phyloP scores from a whole-genome alignment of 2,113 vertebrate genomes.

The Etheostoma spectabile region DNA sequence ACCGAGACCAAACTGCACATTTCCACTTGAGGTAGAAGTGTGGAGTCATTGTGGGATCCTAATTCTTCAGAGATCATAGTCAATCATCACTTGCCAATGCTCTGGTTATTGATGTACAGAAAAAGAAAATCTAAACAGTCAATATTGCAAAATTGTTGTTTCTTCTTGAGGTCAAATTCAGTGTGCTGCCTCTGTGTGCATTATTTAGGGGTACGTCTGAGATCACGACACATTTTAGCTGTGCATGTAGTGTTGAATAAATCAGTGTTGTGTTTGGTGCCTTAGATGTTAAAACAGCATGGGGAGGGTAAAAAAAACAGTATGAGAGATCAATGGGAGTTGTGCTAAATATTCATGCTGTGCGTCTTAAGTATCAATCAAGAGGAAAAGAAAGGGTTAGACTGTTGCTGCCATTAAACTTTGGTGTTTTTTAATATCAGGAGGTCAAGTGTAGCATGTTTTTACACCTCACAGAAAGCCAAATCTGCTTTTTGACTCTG shows the following conservation, averaged over 20 bases:
- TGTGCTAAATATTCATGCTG: conserved; percentile 4
- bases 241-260: conserved; percentile 56
- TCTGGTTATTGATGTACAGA: neutral
- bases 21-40: neutral
- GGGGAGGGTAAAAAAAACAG: neutral
- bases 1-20: conserved; percentile 1
- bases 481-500: conserved; percentile 11
- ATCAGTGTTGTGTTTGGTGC: conserved; percentile 49
- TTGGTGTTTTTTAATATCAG: neutral
- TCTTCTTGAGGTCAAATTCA: conserved; percentile 44
- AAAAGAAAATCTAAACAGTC: neutral
- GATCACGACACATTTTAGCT: conserved; percentile 50
- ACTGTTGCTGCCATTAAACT: neutral
- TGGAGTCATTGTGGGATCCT: neutral
- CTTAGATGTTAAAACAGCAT: conserved; percentile 35
- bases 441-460: conserved; percentile 27
- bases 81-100: neutral
- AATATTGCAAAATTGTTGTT: conserved; percentile 37
- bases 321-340: neutral
- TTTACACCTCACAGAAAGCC: conserved; percentile 11
- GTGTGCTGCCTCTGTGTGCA: conserved; percentile 54
- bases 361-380: neutral
- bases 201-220: conserved; percentile 59
- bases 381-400: neutral
- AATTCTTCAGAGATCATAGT: neutral